These are phyloP conservation scores for Amiota mariae DNA, from an alignment of 2,888 invertebrate genomes.

Conservation along the genomic window DNA sequence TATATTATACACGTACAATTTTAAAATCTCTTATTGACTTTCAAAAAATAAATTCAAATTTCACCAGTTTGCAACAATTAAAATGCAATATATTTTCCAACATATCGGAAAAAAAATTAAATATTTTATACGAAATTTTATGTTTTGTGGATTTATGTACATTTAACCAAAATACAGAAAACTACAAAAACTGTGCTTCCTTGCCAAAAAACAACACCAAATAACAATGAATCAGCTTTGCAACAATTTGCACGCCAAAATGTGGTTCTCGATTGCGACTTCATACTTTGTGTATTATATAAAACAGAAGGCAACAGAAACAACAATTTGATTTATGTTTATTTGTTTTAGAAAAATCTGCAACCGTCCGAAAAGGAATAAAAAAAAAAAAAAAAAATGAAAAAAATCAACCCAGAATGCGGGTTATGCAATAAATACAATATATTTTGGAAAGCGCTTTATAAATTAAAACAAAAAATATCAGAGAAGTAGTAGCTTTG, in stretches of 20 bases:
- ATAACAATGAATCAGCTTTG: neutral
- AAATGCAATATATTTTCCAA: conserved; percentile 29
- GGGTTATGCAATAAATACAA: conserved; percentile 22
- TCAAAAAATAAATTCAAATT: neutral
- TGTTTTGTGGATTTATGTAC: conserved; percentile 52
- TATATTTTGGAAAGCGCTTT: conserved; percentile 10
- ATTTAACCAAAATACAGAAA: neutral
- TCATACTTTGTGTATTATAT: neutral
- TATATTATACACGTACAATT: too few species aligned
- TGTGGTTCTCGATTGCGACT: conserved; percentile 19
- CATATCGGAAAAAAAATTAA: conserved; percentile 44
- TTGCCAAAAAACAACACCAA: conserved; percentile 3
- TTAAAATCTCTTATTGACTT: neutral
- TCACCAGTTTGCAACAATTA: conserved; percentile 20
- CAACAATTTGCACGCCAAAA: conserved; percentile 24
- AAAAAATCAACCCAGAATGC: neutral
- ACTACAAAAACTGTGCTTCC: conserved; percentile 5
- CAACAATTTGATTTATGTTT: conserved; percentile 61
- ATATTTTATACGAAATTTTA: conserved; percentile 50
- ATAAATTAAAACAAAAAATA: conserved; percentile 24
- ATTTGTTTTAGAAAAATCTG: conserved; percentile 43
- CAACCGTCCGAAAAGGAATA: neutral
- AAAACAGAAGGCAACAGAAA: conserved; percentile 38
- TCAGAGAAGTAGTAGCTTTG: neutral
- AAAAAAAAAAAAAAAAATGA: conserved; percentile 10